Percentiles rank a stretch among this genome's conserved stretches.
These are phyloP conservation scores for Gallirallus australis DNA, from an alignment of 2,797 vertebrate species.

Conservation along the genomic window DNA sequence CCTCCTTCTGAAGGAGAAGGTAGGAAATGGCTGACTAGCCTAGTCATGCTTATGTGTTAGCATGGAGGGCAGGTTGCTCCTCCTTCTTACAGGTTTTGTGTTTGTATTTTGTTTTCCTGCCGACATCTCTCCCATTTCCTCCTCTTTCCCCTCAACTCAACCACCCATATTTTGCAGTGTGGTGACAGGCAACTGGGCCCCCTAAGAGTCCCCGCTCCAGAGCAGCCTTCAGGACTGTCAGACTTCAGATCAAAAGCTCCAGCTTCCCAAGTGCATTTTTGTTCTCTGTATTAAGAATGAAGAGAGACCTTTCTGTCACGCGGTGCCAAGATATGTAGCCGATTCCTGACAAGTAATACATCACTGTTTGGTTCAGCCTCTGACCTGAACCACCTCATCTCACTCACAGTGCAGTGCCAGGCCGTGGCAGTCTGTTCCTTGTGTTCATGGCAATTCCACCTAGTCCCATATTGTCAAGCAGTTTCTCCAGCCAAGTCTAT, in stretches of 20 bases:
- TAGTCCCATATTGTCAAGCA: neutral
- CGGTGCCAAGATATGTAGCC: neutral
- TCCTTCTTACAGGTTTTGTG: neutral
- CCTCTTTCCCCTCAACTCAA: neutral
- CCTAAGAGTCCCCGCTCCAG: neutral
- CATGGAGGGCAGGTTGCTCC: neutral
- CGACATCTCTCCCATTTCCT: neutral
- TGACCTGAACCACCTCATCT: neutral
- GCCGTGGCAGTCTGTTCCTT: neutral
- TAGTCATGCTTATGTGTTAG: rapidly evolving
- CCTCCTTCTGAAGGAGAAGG: neutral
- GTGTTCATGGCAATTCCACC: neutral
- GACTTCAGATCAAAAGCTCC: neutral
- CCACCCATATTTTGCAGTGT: neutral
- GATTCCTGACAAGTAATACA: neutral
- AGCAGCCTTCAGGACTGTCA: neutral
- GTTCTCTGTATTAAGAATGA: neutral
- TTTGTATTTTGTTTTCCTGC: neutral
- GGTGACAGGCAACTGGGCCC: neutral
- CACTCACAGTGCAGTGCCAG: neutral
- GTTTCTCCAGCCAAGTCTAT: neutral
- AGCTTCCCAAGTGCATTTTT: neutral
- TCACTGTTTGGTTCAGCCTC: neutral
- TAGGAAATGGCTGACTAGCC: neutral
- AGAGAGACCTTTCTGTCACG: neutral